Evolutionary conservation across 37 sponge, comb jelly and placozoan genomes (phyloP).

Genomic region (Geodia barretti): DNA sequence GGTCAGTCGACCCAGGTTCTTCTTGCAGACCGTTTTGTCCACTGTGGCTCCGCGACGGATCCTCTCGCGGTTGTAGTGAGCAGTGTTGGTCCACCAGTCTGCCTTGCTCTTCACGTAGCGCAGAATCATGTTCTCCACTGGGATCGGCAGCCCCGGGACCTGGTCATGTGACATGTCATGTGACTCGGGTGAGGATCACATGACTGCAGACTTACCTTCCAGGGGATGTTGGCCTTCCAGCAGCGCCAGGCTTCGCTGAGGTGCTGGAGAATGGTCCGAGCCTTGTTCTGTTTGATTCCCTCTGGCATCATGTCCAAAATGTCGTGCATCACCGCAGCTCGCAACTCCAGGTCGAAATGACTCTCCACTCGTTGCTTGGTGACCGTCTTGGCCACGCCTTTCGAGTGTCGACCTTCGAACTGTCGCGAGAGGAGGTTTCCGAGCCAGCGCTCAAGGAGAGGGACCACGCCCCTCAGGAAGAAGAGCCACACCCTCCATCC

Average conservation of each 20-base stretch:
- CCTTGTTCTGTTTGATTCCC: slow-evolving; percentile 99
- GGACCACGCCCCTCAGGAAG: slow-evolving; percentile 97
- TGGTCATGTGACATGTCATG: neutral
- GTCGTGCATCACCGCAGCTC: slow-evolving; percentile 99
- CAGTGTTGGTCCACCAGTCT: slow-evolving; percentile 99
- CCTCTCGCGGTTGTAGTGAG: slow-evolving; percentile 99
- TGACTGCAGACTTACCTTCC: slow-evolving; percentile 91
- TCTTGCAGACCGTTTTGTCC: slow-evolving; percentile 99
- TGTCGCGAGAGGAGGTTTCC: slow-evolving; percentile 98
- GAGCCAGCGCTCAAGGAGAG: slow-evolving; percentile 97
- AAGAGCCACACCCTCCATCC: slow-evolving; percentile 99
- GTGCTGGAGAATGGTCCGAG: slow-evolving; percentile 95
- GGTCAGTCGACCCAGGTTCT: slow-evolving; percentile 99
- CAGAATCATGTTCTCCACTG: slow-evolving; percentile 99
- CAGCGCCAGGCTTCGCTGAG: slow-evolving; percentile 99
- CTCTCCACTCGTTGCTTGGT: slow-evolving; percentile 99
- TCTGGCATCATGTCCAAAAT: slow-evolving; percentile 99
- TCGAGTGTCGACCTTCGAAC: slow-evolving; percentile 98
- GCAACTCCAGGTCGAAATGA: slow-evolving; percentile 97
- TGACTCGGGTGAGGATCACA: neutral
- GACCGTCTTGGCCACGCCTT: slow-evolving; percentile 99
- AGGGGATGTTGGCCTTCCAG: slow-evolving; percentile 99
- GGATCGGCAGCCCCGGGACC: slow-evolving; percentile 97
- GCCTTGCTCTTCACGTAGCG: slow-evolving; percentile 99
- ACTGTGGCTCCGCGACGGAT: slow-evolving; percentile 98